These are phyloP conservation scores for Cynaeus angustus DNA, from an alignment of 2,888 invertebrate genomes.

Conservation along the genomic window DNA sequence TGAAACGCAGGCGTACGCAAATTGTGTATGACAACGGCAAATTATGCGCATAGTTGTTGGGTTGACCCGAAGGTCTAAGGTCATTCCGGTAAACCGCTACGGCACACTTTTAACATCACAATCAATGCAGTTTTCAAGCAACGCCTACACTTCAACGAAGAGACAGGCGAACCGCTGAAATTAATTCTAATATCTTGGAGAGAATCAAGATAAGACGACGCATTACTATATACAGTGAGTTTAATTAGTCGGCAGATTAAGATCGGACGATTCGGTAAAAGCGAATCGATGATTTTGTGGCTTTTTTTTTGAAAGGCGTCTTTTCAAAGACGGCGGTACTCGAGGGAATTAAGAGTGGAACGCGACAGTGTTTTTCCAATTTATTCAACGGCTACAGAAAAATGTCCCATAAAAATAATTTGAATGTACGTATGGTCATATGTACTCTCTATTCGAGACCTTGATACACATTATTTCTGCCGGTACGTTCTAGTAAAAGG, in stretches of 20 bases:
- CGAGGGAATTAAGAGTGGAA: constrained; percentile 16
- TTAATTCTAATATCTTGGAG: constrained; percentile 32
- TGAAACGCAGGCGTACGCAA: constrained; percentile 39
- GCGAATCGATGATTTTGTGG: neutral
- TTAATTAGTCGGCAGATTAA: constrained; percentile 61
- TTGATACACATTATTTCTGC: constrained; percentile 59
- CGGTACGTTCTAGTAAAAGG: constrained; percentile 61
- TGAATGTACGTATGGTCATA: constrained; percentile 66
- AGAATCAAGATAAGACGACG: constrained; percentile 37
- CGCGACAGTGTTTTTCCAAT: constrained; percentile 38
- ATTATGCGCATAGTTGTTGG: constrained; percentile 54
- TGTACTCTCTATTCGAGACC: constrained; percentile 59
- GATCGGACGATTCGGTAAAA: constrained; percentile 48
- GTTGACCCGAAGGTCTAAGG: constrained; percentile 53
- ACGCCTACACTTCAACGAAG: constrained; percentile 32
- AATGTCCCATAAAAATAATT: constrained; percentile 64
- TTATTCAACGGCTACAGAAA: constrained; percentile 54
- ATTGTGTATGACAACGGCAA: constrained; percentile 49
- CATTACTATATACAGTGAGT: constrained; percentile 60
- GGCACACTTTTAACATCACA: constrained; percentile 55
- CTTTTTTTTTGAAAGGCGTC: neutral
- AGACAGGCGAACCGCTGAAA: constrained; percentile 29
- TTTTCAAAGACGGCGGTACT: constrained; percentile 1
- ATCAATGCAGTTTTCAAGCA: constrained; percentile 45
- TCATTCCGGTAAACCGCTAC: constrained; percentile 53